Conservation (phyloP, 1,140 invertebrate genomes). For the Conus ventricosus region DNA sequence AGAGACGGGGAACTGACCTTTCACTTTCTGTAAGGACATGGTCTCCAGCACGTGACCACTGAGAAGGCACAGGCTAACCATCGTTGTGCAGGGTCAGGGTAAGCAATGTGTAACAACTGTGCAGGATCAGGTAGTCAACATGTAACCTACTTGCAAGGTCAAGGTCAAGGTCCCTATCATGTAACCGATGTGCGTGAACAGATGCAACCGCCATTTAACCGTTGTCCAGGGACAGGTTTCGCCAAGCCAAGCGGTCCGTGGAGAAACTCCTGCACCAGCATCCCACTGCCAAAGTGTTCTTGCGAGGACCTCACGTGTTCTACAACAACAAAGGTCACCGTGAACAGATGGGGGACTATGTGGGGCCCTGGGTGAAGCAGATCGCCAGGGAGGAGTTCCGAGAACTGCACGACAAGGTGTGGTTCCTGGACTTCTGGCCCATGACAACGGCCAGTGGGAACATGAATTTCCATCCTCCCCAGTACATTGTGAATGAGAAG, state of each 20-base stretch:
- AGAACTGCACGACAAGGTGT: constrained; percentile 12
- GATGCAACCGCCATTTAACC: background rate
- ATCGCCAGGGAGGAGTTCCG: constrained; percentile 20
- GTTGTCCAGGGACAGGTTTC: background rate
- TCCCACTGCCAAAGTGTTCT: constrained; percentile 7
- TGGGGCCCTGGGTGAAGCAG: background rate
- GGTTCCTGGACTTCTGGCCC: constrained; percentile 28
- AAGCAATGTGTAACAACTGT: too few relatives aligned
- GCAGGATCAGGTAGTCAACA: too few relatives aligned
- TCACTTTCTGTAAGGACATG: too few relatives aligned
- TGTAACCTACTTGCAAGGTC: too few relatives aligned
- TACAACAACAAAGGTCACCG: background rate
- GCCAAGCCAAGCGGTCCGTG: background rate
- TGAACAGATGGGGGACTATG: background rate
- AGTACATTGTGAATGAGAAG: background rate
- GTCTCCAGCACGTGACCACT: too few relatives aligned
- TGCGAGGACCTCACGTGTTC: constrained; percentile 18
- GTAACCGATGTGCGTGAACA: background rate
- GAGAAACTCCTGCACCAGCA: constrained; percentile 1
- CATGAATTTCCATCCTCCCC: background rate
- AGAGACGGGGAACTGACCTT: too few relatives aligned
- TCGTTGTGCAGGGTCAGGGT: too few relatives aligned
- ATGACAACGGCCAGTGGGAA: constrained; percentile 23
- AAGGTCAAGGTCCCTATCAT: too few relatives aligned
- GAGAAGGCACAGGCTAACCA: too few relatives aligned